phyloP scores from a whole-genome alignment of 2,113 vertebrate species.

The Python bivittatus region DNA sequence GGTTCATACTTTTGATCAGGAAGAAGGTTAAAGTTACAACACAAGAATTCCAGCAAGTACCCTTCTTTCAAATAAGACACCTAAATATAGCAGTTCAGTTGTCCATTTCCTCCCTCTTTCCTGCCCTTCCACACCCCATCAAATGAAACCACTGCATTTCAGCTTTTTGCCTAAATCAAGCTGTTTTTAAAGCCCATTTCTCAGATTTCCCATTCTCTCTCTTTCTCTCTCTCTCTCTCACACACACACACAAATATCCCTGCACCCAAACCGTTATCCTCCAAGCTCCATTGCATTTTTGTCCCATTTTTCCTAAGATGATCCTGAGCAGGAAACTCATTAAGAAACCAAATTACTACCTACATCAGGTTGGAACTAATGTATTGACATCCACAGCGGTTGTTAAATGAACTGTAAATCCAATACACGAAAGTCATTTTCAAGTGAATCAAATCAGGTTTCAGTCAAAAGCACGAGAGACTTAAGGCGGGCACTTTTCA shows the following conservation, averaged over 20 bases:
- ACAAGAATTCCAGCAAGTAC: neutral
- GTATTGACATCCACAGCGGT: constrained; percentile 69
- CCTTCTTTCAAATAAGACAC: neutral
- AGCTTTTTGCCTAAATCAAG: neutral
- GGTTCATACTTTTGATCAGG: neutral
- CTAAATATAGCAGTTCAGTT: neutral
- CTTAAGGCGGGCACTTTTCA: constrained; percentile 58
- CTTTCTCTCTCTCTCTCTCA: neutral
- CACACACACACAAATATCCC: constrained; percentile 22
- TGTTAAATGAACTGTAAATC: constrained; percentile 73
- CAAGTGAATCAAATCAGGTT: constrained; percentile 71
- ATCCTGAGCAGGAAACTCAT: constrained; percentile 65
- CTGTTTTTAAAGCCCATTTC: constrained; percentile 29
- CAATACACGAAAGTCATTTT: constrained; percentile 71
- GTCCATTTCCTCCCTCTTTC: constrained; percentile 11
- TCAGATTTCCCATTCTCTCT: neutral
- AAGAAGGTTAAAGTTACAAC: neutral
- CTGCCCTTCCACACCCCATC: neutral
- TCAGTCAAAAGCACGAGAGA: constrained; percentile 68
- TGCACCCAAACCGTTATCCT: constrained; percentile 41
- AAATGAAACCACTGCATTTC: constrained; percentile 16
- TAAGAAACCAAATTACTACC: constrained; percentile 74
- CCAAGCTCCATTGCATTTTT: constrained; percentile 43
- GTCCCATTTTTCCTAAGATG: constrained; percentile 60
- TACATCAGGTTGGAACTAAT: constrained; percentile 70